Conservation (phyloP, 2,113 vertebrate species). For the Phodopus roborovskii region DNA sequence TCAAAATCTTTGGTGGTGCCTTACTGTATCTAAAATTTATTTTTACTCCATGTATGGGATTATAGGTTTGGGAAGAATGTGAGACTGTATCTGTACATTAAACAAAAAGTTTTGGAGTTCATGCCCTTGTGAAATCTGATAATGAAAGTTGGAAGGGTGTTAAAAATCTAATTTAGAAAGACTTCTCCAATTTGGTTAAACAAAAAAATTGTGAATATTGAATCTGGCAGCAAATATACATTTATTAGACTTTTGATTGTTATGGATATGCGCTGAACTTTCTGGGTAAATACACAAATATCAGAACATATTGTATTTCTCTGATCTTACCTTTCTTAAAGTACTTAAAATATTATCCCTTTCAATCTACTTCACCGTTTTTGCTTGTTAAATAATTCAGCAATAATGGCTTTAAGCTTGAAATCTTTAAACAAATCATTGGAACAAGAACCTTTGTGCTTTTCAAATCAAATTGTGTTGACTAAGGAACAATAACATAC, state of each 20-base stretch:
- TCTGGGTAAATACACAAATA: conserved; percentile 77
- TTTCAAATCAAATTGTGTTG: conserved; percentile 58
- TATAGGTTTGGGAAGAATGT: conserved; percentile 55
- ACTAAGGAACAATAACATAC: conserved; percentile 53
- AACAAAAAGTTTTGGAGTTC: conserved; percentile 48
- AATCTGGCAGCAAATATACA: conserved; percentile 77
- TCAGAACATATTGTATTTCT: conserved; percentile 77
- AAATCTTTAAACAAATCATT: conserved; percentile 73
- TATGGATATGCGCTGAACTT: conserved; percentile 81
- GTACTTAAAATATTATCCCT: conserved; percentile 76
- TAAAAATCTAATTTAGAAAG: conserved; percentile 81
- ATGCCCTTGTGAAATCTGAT: conserved; percentile 61
- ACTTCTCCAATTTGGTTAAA: conserved; percentile 78
- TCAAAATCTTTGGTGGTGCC: neutral
- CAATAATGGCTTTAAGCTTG: conserved; percentile 65
- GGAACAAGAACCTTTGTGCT: conserved; percentile 53
- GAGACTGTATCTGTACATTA: conserved; percentile 49
- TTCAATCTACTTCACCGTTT: conserved; percentile 54
- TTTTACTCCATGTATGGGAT: conserved; percentile 26
- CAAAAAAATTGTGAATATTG: conserved; percentile 74
- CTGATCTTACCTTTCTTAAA: conserved; percentile 53
- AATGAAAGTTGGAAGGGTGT: conserved; percentile 74
- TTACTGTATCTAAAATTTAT: conserved; percentile 31
- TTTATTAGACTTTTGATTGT: conserved; percentile 81
- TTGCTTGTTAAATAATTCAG: conserved; percentile 67